These are phyloP conservation scores for Monochamus alternatus DNA, from an alignment of 2,888 invertebrate species.

Conservation along the genomic window DNA sequence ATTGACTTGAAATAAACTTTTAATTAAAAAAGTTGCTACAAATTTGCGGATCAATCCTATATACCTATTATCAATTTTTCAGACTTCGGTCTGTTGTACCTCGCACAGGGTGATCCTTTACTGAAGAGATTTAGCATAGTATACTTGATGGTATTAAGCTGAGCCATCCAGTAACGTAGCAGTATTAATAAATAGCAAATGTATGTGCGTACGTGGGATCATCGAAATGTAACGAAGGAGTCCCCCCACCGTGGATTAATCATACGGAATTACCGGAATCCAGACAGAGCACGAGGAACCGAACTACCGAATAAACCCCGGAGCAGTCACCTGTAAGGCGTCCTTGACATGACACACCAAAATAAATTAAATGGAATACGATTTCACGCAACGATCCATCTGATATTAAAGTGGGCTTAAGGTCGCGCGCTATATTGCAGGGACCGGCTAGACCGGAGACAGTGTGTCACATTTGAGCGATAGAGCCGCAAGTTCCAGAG, in stretches of 20 bases:
- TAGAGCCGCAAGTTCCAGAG: slow-evolving; percentile 46
- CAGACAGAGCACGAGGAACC: slow-evolving; percentile 4
- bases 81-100: too few species aligned
- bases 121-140: too few species aligned
- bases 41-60: too few species aligned
- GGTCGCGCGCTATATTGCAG: slow-evolving; percentile 19
- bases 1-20: too few species aligned
- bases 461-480: slow-evolving; percentile 46
- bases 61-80: too few species aligned
- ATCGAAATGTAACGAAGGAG: background rate
- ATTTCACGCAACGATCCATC: slow-evolving; percentile 31
- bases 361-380: slow-evolving; percentile 26
- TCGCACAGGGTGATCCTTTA: too few species aligned
- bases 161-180: too few species aligned
- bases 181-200: too few species aligned
- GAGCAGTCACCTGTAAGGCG: slow-evolving; percentile 9
- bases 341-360: slow-evolving; percentile 23
- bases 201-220: background rate
- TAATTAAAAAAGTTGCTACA: too few species aligned
- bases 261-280: slow-evolving; percentile 4
- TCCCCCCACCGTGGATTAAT: background rate
- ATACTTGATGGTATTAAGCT: too few species aligned
- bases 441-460: slow-evolving; percentile 38
- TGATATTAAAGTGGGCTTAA: slow-evolving; percentile 30
- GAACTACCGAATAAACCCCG: slow-evolving; percentile 3